A percentile compares a stretch with the other conserved stretches of the same genome.
These are phyloP conservation scores for Prunella strophiata DNA, from an alignment of 2,797 vertebrate species.

Conservation along the genomic window DNA sequence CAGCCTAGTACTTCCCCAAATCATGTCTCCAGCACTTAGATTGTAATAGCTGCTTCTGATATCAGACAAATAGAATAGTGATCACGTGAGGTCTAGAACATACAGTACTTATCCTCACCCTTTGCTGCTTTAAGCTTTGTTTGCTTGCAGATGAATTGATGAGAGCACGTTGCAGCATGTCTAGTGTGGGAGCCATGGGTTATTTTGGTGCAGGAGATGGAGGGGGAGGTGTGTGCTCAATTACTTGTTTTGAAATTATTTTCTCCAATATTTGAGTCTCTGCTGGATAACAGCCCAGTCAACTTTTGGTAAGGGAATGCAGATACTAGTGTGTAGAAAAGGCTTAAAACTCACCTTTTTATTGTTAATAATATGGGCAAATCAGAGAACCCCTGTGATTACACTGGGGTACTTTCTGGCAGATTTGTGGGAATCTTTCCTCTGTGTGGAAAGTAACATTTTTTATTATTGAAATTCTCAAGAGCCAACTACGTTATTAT, in stretches of 20 bases:
- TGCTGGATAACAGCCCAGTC: not conserved
- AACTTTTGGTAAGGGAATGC: not conserved
- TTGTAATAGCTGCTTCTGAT: not conserved
- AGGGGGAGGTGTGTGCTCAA: not conserved
- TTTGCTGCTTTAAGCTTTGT: conserved; percentile 12
- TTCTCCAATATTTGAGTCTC: not conserved
- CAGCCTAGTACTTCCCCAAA: not conserved
- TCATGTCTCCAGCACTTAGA: not conserved
- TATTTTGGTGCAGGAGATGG: not conserved
- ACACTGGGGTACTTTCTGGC: not conserved
- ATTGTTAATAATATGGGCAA: not conserved
- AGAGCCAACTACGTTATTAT: not conserved
- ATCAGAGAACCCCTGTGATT: not conserved
- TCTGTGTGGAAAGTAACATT: not conserved
- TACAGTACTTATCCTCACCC: not conserved
- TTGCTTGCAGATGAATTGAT: not conserved
- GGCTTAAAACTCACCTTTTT: not conserved
- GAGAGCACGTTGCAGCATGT: not conserved
- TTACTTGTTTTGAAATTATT: not conserved
- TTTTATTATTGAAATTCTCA: not conserved
- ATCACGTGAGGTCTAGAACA: not conserved
- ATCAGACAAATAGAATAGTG: not conserved
- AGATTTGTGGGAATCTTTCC: not conserved
- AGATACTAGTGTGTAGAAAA: not conserved
- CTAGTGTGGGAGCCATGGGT: not conserved